Conservation (phyloP, 2,113 vertebrate species). For the Neoarius graeffei region DNA sequence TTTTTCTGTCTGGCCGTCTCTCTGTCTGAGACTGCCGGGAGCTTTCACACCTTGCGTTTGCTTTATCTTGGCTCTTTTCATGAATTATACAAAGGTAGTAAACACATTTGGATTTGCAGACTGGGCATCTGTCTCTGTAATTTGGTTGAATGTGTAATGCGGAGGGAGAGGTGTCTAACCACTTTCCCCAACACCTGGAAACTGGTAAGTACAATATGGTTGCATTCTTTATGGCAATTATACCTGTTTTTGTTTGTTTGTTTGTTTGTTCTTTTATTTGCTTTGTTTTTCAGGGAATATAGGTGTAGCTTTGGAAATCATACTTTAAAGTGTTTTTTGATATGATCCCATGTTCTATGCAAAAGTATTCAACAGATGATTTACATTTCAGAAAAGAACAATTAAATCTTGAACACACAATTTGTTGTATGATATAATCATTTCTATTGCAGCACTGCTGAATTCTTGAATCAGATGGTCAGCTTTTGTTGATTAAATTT, state of each 20-base stretch:
- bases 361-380: neutral
- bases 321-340: neutral
- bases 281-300: neutral
- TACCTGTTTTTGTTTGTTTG: neutral
- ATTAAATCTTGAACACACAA: neutral
- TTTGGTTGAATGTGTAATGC: neutral
- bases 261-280: neutral
- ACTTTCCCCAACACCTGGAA: neutral
- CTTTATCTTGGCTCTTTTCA: constrained; percentile 3
- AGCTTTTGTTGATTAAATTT: neutral
- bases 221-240: neutral
- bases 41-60: constrained; percentile 20
- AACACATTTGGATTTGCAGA: constrained; percentile 29
- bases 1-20: neutral
- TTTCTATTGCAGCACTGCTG: neutral
- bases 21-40: neutral
- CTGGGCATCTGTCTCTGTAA: constrained; percentile 7
- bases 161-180: neutral
- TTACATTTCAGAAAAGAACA: neutral
- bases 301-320: neutral
- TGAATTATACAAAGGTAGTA: constrained; percentile 11
- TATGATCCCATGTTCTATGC: neutral
- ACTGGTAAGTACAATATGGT: neutral
- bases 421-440: neutral
- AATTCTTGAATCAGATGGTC: neutral